Percentiles rank a stretch among this genome's conserved stretches.
These are phyloP conservation scores for Trachelus iudaicus DNA, from an alignment of 2,888 invertebrate genomes.

Conservation along the genomic window DNA sequence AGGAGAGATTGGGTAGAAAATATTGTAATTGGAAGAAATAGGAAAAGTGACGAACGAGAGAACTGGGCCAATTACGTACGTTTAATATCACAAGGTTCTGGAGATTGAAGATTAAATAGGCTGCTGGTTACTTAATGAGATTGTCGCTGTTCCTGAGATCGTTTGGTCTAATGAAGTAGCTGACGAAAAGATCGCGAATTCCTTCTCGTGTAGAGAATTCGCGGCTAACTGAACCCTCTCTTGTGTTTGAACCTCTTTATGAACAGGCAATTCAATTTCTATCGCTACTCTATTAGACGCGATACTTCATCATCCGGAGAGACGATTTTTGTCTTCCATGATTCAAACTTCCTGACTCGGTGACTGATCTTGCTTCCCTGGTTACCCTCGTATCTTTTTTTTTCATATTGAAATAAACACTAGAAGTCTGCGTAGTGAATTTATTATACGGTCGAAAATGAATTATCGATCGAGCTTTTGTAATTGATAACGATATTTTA, in stretches of 20 bases:
- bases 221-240: constrained; percentile 24
- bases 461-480: too few relatives aligned
- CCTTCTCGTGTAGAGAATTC: constrained; percentile 1
- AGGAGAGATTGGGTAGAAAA: constrained; percentile 18
- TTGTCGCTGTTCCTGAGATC: constrained; percentile 40
- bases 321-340: background rate
- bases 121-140: constrained; percentile 36
- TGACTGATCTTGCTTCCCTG: background rate
- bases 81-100: constrained; percentile 2
- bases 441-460: too few relatives aligned
- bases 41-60: constrained; percentile 20
- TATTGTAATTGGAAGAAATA: constrained; percentile 26
- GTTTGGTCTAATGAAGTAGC: constrained; percentile 43
- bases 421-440: too few relatives aligned
- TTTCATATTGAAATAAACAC: background rate
- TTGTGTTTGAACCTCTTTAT: background rate
- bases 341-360: background rate
- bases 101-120: constrained; percentile 30
- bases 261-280: background rate
- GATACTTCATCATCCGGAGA: background rate
- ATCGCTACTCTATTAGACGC: background rate
- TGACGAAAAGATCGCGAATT: constrained; percentile 40
- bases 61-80: background rate
- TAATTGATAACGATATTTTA: too few relatives aligned
- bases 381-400: background rate